Base-by-base conservation (phyloP, 2,113 vertebrate species). In the Lophotis ruficrista region DNA sequence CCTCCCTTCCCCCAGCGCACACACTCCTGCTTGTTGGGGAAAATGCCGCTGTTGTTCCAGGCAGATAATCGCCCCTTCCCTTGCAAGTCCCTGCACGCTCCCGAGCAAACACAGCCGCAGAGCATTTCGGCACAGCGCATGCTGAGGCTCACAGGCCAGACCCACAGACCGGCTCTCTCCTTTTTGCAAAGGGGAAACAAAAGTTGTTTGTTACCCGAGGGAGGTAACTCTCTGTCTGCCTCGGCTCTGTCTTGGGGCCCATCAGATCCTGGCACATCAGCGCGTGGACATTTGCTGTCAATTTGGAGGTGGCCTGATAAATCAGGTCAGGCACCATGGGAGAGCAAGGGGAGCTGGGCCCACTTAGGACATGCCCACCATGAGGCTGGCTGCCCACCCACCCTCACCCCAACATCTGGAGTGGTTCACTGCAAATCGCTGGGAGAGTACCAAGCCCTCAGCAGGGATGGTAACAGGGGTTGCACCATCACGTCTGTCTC, bases 31-130 rank as follows among this genome's bases (percentile, higher is more conserved):
- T 64, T 22, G 81, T 72, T 68, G 91, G 87, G 94, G 94, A 96
- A 82, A 96, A 90, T 11, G 80, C 89, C 54, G 91, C 96, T 48
- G 65, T 91, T 68, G 58, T 82, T 96, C 61, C 94, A 72, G 90
- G 90, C 41, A 83, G 94, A 93, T 96, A 94, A 95, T 97, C 64
- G 14, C 96, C 95, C 96, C 90, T 97, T 94, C 72, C 92, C 76
- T 31, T 87, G 88, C 95, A 95, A 93, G 96, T 96, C 86, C 68
- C 94, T 89, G 95, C 96, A 95, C 0, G 96, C 83, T 87, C 56
- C 92, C 4, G 0, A 30, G 83, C 95, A 87, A 71, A 90, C 94
- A 68, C 79, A 80, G 53, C 76, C 92, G 53, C 93, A 21, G 87
- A 92, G 87, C 58, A 6, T 27, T 41, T 78, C 88, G 68, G 88